These are phyloP conservation scores for Procambarus virginalis DNA, from an alignment of 1,140 invertebrate species.

Conservation along the genomic window DNA sequence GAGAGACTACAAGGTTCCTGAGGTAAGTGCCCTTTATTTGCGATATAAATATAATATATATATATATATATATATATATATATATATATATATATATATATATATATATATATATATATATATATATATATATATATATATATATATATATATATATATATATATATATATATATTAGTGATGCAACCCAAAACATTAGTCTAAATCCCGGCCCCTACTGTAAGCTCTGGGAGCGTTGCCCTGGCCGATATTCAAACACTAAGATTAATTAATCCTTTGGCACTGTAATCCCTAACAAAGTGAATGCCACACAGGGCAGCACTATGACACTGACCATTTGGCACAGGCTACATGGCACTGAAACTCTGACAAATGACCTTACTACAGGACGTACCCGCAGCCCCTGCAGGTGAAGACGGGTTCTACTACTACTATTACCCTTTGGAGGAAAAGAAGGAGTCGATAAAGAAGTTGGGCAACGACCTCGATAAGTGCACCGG, in stretches of 20 bases:
- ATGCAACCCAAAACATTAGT: no score
- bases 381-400: not conserved
- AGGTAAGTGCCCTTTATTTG: not conserved
- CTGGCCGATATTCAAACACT: no score
- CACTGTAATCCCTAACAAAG: no score
- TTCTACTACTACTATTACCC: constrained; percentile 51
- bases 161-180: no score
- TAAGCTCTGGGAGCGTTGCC: no score
- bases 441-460: constrained; percentile 24
- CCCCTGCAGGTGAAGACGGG: not conserved
- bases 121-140: not conserved
- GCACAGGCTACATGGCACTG: not conserved
- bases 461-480: not conserved
- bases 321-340: not conserved
- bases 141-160: not conserved
- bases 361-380: no score
- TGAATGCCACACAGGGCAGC: not conserved
- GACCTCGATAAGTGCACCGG: constrained; percentile 15
- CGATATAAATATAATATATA: not conserved
- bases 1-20: not conserved
- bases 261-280: no score
- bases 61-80: not conserved
- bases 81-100: not conserved
- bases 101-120: constrained; percentile 2
- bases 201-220: no score